Conservation (phyloP, 2,888 invertebrate species). For the Lycaena phlaeas region DNA sequence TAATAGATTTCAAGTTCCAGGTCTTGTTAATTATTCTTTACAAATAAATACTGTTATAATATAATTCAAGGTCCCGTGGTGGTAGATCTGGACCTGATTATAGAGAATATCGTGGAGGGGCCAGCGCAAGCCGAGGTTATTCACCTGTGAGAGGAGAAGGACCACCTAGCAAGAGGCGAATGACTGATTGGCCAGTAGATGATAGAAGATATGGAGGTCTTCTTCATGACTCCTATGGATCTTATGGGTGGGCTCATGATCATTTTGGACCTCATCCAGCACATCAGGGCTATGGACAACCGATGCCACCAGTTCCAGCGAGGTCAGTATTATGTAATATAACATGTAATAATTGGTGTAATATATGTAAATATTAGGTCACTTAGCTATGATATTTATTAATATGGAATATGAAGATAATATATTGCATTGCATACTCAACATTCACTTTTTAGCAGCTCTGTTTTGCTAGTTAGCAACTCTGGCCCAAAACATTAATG, state of each 20-base stretch:
- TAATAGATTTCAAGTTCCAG: too few species aligned
- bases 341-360: too few species aligned
- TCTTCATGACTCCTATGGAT: slow-evolving; percentile 66
- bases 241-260: slow-evolving; percentile 71
- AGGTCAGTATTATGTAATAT: too few species aligned
- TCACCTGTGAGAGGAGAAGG: slow-evolving; percentile 85
- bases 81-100: slow-evolving; percentile 84
- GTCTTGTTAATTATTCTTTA: too few species aligned
- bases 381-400: too few species aligned
- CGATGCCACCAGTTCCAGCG: slow-evolving; percentile 65
- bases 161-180: slow-evolving; percentile 80
- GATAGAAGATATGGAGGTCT: slow-evolving; percentile 66
- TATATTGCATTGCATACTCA: too few species aligned
- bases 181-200: slow-evolving; percentile 78
- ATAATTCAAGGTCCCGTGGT: slow-evolving; percentile 70
- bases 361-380: too few species aligned
- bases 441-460: too few species aligned
- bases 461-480: too few species aligned
- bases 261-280: slow-evolving; percentile 72
- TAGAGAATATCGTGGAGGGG: slow-evolving; percentile 82
- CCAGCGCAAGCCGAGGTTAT: slow-evolving; percentile 79
- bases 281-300: slow-evolving; percentile 75
- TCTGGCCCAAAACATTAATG: too few species aligned
- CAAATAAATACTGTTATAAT: too few species aligned
- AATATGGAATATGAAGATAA: too few species aligned